Conservation (phyloP, 35 echinoderm and acorn worm genomes). For the Apostichopus japonicus region DNA sequence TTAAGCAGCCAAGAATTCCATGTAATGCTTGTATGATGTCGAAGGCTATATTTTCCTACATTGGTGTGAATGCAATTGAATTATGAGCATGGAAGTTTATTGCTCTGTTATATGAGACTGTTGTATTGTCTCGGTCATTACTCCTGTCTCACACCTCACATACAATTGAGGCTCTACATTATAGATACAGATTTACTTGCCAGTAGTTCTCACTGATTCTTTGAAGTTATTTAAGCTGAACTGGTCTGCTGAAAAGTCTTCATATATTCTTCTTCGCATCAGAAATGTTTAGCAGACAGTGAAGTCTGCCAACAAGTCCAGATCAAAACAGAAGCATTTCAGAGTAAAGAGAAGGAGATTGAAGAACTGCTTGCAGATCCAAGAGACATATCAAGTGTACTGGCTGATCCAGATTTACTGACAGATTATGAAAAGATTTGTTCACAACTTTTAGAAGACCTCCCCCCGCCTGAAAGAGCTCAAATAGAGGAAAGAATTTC, state of each 20-base stretch:
- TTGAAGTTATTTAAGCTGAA: neutral
- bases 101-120: neutral
- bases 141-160: too few relatives aligned
- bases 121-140: neutral
- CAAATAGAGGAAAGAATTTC: constrained; percentile 37
- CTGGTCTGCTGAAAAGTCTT: neutral
- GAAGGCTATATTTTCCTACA: too few relatives aligned
- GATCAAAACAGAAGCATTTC: neutral
- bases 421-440: constrained; percentile 22
- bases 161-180: too few relatives aligned
- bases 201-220: too few relatives aligned
- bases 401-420: constrained; percentile 17
- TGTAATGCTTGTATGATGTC: too few relatives aligned
- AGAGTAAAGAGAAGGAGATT: constrained; percentile 17
- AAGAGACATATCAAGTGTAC: neutral
- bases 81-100: too few relatives aligned
- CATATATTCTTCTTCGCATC: neutral
- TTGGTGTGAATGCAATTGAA: too few relatives aligned
- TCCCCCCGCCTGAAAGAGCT: constrained; percentile 31
- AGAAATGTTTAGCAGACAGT: constrained; percentile 43
- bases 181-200: too few relatives aligned
- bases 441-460: constrained; percentile 19
- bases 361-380: constrained; percentile 8
- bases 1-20: too few relatives aligned
- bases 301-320: neutral